Percentiles rank a stretch among this genome's conserved stretches.
phyloP scores from a whole-genome alignment of 2,113 vertebrate genomes.

The Bucco capensis region DNA sequence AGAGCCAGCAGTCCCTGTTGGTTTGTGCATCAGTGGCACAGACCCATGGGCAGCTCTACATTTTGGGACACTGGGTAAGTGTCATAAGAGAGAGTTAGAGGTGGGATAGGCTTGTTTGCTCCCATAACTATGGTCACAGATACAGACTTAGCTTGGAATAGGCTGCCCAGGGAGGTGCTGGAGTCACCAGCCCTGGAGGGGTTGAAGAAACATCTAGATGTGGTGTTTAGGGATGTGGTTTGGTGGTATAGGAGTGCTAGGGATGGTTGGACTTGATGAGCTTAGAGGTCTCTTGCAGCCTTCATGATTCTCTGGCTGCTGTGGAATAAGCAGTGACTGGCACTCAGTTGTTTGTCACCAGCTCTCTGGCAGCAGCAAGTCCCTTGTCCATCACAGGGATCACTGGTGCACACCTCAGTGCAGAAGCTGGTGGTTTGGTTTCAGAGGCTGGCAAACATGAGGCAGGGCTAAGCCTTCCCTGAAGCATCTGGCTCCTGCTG shows the following conservation, averaged over 20 bases:
- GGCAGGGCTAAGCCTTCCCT: not conserved
- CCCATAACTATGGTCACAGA: not conserved
- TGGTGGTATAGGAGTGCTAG: no score
- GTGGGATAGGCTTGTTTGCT: not conserved
- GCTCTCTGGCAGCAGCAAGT: not conserved
- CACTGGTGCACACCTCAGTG: not conserved
- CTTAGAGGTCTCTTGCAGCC: no score
- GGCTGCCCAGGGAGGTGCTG: no score
- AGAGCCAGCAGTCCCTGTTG: not conserved
- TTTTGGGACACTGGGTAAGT: not conserved
- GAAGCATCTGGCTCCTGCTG: slow-evolving; percentile 17
- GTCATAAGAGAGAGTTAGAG: not conserved
- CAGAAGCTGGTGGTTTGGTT: not conserved
- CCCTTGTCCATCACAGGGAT: not conserved
- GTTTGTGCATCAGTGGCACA: not conserved
- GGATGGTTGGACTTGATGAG: no score
- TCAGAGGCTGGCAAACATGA: fast-evolving
- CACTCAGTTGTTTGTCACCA: not conserved
- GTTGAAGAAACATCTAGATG: no score
- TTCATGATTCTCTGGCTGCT: no score
- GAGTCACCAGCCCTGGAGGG: no score
- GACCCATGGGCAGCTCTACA: not conserved
- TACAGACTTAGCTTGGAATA: not conserved
- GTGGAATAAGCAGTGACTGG: not conserved
- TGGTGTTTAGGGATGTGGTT: no score